These are phyloP conservation scores for Bombus consobrinus DNA, from an alignment of 1,140 invertebrate species.

Conservation along the genomic window DNA sequence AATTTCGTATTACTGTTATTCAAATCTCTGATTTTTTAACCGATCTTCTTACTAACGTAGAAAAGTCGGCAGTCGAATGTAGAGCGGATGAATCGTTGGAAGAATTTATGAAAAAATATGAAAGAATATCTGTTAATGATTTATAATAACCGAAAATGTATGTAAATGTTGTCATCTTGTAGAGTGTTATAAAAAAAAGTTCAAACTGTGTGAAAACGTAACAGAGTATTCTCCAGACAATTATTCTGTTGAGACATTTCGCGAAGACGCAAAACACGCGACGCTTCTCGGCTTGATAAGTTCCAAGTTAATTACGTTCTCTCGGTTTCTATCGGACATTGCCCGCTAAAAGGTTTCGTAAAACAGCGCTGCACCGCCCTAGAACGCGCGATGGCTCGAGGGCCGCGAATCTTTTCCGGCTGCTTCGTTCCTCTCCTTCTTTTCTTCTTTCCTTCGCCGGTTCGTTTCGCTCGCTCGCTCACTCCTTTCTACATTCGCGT, in stretches of 20 bases:
- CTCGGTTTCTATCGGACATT: slow-evolving; percentile 12
- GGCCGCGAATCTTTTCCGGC: slow-evolving; percentile 46
- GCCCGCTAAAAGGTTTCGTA: slow-evolving; percentile 25
- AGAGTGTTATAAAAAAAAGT: not conserved
- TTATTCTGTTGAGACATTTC: not conserved
- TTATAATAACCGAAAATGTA: slow-evolving; percentile 12
- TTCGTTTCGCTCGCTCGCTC: slow-evolving; percentile 50
- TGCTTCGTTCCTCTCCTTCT: slow-evolving; percentile 58
- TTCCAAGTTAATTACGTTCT: slow-evolving; percentile 25
- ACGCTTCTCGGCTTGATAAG: not conserved
- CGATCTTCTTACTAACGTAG: not conserved
- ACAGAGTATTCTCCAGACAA: not conserved
- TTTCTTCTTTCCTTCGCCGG: slow-evolving; percentile 33
- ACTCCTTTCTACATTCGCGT: slow-evolving; percentile 47
- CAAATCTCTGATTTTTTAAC: not conserved
- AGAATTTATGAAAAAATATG: not conserved
- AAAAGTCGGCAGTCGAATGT: not conserved
- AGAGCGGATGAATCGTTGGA: not conserved
- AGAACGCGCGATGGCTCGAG: slow-evolving; percentile 1
- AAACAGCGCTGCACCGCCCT: slow-evolving; percentile 37
- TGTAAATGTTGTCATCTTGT: not conserved
- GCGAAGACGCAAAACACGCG: not conserved
- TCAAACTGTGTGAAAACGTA: not conserved
- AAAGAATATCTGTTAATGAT: not conserved
- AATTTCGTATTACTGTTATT: not conserved